phyloP scores from a whole-genome alignment of 2,888 invertebrate genomes.

The Drosophila setosimentum region DNA sequence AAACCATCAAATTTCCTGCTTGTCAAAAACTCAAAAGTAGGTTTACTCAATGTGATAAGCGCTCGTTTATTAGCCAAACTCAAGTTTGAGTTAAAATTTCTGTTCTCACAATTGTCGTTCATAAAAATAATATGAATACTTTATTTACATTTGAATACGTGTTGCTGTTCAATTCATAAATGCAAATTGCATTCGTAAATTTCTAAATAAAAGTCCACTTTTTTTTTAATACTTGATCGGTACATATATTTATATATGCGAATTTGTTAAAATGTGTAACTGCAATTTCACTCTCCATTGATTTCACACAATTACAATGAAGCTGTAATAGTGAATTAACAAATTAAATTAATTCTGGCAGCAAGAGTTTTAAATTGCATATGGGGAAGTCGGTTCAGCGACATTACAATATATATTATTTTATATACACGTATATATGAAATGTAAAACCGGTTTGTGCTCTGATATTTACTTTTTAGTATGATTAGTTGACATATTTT shows the following conservation, averaged over 20 bases:
- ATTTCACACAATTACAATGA: slow-evolving; percentile 15
- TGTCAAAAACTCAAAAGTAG: slow-evolving; percentile 41
- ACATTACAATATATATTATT: slow-evolving; percentile 21
- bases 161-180: slow-evolving; percentile 45
- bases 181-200: slow-evolving; percentile 54
- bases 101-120: neutral
- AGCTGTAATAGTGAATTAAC: slow-evolving; percentile 1
- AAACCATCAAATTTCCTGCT: slow-evolving; percentile 53
- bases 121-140: neutral
- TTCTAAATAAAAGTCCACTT: slow-evolving; percentile 4
- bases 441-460: slow-evolving; percentile 25
- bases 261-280: slow-evolving; percentile 6
- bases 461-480: slow-evolving; percentile 3
- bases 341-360: slow-evolving; percentile 8
- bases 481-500: slow-evolving; percentile 14
- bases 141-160: slow-evolving; percentile 16
- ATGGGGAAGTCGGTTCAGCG: slow-evolving; percentile 51
- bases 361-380: slow-evolving; percentile 9
- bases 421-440: neutral
- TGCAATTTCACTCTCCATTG: slow-evolving; percentile 5
- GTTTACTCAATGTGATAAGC: slow-evolving; percentile 15
- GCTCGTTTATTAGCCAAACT: neutral
- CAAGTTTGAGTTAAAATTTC: neutral
- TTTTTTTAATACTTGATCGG: neutral
- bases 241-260: neutral